A percentile compares a stretch with the other conserved stretches of the same genome.
These are phyloP conservation scores for Spodoptera littoralis DNA, from an alignment of 2,888 invertebrate species.

Conservation along the genomic window DNA sequence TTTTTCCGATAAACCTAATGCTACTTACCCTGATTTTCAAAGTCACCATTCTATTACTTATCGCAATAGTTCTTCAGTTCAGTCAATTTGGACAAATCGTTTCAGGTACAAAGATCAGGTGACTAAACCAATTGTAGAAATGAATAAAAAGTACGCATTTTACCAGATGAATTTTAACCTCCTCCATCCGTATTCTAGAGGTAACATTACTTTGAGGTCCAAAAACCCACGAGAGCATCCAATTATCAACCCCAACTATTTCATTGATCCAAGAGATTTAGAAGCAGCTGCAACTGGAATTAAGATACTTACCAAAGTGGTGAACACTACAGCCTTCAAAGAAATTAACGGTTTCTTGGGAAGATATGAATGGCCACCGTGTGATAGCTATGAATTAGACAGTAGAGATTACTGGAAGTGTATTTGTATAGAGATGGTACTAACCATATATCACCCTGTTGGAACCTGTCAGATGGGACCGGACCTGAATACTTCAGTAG, in stretches of 20 bases:
- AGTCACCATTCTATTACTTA: conserved; percentile 15
- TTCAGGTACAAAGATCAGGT: conserved; percentile 59
- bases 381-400: conserved; percentile 61
- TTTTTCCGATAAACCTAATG: conserved; percentile 22
- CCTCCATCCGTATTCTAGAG: conserved; percentile 86
- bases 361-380: conserved; percentile 64
- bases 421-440: conserved; percentile 78
- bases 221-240: conserved; percentile 86
- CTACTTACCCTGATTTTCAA: conserved; percentile 35
- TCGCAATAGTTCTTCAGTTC: conserved; percentile 16
- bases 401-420: conserved; percentile 72
- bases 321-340: conserved; percentile 44
- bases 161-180: conserved; percentile 72
- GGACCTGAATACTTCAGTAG: conserved; percentile 61
- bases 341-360: conserved; percentile 53
- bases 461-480: conserved; percentile 91
- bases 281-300: conserved; percentile 70
- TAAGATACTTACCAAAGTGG: conserved; percentile 64
- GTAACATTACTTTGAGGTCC: conserved; percentile 87
- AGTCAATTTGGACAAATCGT: neutral
- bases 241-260: conserved; percentile 76
- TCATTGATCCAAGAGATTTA: conserved; percentile 87
- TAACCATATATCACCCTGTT: conserved; percentile 91
- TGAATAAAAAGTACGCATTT: conserved; percentile 67
- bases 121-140: conserved; percentile 44